phyloP scores from a whole-genome alignment of 1,140 invertebrate species.

The Lepidurus arcticus region DNA sequence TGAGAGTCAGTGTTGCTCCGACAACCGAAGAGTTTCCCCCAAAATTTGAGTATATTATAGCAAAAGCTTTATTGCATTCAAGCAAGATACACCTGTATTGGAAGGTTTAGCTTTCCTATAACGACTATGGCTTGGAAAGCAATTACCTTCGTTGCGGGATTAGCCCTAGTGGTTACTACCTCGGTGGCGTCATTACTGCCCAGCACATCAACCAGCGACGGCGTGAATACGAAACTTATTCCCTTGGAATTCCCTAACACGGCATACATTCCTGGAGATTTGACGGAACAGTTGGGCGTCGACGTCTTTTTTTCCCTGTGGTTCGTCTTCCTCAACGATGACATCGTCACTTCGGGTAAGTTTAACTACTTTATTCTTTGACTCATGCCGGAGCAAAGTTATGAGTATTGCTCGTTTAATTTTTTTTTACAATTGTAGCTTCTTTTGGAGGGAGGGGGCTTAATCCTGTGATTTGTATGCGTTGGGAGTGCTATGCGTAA shows the following conservation, averaged over 20 bases:
- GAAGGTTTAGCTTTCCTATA: no score
- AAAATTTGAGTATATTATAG: not conserved
- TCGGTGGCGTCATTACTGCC: not conserved
- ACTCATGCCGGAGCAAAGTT: not conserved
- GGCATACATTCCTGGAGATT: slow-evolving; percentile 48
- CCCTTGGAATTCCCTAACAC: slow-evolving; percentile 47
- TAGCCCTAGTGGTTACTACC: not conserved
- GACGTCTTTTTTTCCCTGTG: slow-evolving; percentile 52
- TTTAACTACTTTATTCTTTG: not conserved
- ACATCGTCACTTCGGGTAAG: slow-evolving; percentile 50
- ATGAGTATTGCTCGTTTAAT: not conserved
- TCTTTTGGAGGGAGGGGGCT: no score
- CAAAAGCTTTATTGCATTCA: not conserved
- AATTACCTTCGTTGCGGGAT: not conserved
- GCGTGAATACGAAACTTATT: not conserved
- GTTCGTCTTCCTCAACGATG: slow-evolving; percentile 51
- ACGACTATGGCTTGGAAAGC: no score
- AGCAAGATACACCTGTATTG: not conserved
- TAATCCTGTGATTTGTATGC: not conserved
- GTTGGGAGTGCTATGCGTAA: not conserved
- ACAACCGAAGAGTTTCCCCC: slow-evolving; percentile 1
- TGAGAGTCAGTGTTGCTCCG: slow-evolving; percentile 17
- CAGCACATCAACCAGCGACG: no score
- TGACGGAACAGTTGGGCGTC: slow-evolving; percentile 47
- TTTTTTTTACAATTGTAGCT: not conserved